phyloP scores from a whole-genome alignment of 2,888 invertebrate species.

The Stictocephala bisonia region DNA sequence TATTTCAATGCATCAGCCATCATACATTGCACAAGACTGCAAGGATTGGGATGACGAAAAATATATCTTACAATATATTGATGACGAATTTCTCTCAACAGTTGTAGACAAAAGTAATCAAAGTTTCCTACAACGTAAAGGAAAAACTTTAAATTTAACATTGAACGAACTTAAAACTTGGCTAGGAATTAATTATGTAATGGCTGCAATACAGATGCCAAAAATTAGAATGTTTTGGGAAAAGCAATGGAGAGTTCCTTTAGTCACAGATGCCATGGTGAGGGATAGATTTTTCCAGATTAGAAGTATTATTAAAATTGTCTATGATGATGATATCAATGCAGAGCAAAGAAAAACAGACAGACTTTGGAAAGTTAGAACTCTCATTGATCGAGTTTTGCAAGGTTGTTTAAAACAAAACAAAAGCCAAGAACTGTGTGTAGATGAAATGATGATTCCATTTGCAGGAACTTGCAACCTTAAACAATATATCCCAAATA shows the following conservation, averaged over 20 bases:
- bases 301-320: conserved; percentile 4
- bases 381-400: background rate
- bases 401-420: conserved; percentile 15
- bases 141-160: conserved; percentile 4
- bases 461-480: conserved; percentile 1
- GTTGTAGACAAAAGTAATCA: conserved; percentile 14
- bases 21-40: background rate
- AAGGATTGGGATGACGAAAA: conserved; percentile 16
- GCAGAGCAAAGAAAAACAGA: background rate
- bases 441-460: conserved; percentile 33
- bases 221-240: conserved; percentile 25
- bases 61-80: conserved; percentile 1
- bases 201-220: conserved; percentile 16
- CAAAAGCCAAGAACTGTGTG: background rate
- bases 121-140: background rate
- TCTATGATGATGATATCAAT: conserved; percentile 9
- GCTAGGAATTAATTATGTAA: conserved; percentile 10
- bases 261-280: conserved; percentile 17
- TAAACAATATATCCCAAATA: too few species aligned
- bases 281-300: too few species aligned
- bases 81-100: background rate
- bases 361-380: conserved; percentile 17
- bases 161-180: conserved; percentile 5
- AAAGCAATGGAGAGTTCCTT: conserved; percentile 1
- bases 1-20: background rate